These are phyloP conservation scores for Rutilus rutilus DNA, from an alignment of 2,113 vertebrate genomes.

Conservation along the genomic window DNA sequence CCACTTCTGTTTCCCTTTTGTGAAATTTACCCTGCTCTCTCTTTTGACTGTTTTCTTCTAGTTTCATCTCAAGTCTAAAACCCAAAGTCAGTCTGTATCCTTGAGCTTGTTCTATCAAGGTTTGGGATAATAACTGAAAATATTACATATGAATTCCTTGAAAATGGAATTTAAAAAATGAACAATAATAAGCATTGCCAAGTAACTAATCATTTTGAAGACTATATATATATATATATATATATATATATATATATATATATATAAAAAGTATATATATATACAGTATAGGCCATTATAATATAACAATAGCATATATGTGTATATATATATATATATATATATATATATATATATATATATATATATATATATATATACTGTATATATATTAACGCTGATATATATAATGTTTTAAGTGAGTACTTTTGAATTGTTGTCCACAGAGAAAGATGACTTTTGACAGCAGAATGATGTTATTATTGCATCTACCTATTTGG, in stretches of 20 bases:
- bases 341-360: too few species aligned
- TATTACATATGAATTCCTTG: neutral
- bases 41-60: conserved; percentile 2
- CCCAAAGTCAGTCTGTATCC: conserved; percentile 24
- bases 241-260: too few species aligned
- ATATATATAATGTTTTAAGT: neutral
- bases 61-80: conserved; percentile 1
- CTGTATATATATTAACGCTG: too few species aligned
- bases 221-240: too few species aligned
- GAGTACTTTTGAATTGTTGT: neutral
- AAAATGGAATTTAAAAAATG: neutral
- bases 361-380: too few species aligned
- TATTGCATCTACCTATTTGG: neutral
- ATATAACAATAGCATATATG: too few species aligned
- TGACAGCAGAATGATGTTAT: neutral
- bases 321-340: too few species aligned
- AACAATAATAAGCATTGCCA: neutral
- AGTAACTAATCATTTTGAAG: neutral
- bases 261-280: too few species aligned
- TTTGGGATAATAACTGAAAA: neutral
- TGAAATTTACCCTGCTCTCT: conserved; percentile 9
- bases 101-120: neutral
- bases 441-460: neutral
- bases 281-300: too few species aligned
- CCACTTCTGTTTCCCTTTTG: conserved; percentile 37